Percentiles rank a stretch among this genome's conserved stretches.
These are phyloP conservation scores for Albula goreensis DNA, from an alignment of 2,113 vertebrate species.

Conservation along the genomic window DNA sequence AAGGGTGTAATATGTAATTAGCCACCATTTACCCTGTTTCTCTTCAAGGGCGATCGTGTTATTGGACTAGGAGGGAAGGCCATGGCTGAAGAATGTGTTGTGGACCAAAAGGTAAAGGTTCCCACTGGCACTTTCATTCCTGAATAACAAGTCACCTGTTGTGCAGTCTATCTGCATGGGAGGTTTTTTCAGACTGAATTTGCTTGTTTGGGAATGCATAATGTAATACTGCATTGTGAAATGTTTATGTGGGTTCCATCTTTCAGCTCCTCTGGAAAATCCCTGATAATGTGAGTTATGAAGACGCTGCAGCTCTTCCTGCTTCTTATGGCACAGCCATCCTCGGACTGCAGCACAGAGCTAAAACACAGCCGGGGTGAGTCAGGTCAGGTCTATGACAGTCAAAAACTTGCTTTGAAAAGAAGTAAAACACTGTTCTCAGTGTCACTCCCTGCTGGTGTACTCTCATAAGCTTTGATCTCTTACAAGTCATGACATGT, in stretches of 20 bases:
- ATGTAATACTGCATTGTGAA: too few species aligned
- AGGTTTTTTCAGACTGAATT: too few species aligned
- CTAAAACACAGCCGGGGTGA: slow-evolving; percentile 29
- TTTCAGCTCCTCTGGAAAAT: slow-evolving; percentile 28
- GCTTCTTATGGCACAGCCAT: slow-evolving; percentile 29
- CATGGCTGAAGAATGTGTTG: slow-evolving; percentile 30
- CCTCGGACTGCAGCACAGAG: slow-evolving; percentile 28
- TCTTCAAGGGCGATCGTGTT: slow-evolving; percentile 30
- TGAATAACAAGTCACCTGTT: not conserved
- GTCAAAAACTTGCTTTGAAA: too few species aligned
- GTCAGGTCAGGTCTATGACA: not conserved
- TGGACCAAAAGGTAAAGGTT: slow-evolving; percentile 26
- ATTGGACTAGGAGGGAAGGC: slow-evolving; percentile 7
- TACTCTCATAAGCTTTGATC: not conserved
- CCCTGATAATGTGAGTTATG: slow-evolving; percentile 9
- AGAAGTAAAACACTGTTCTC: too few species aligned
- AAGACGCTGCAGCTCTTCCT: slow-evolving; percentile 11
- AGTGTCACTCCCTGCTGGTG: not conserved
- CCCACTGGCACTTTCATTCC: not conserved
- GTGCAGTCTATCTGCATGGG: too few species aligned
- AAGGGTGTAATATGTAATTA: too few species aligned
- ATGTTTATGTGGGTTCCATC: not conserved
- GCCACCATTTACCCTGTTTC: not conserved
- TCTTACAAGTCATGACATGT: too few species aligned
- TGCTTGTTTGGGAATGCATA: too few species aligned